Base-by-base conservation (phyloP, 2,888 invertebrate species). In the Thecophora atra region DNA sequence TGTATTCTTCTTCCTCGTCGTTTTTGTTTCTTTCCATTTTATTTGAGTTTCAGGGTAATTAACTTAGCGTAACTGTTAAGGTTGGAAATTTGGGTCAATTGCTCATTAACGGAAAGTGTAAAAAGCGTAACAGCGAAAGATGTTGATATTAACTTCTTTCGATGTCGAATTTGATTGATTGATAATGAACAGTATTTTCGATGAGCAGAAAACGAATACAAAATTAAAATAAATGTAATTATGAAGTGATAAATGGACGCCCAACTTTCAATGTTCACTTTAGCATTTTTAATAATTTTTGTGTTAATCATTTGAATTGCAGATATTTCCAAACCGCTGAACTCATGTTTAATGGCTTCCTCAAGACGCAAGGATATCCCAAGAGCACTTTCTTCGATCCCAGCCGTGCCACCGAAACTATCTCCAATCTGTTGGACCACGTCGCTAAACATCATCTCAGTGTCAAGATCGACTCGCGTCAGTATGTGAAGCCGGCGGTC, bases 401-500 rank as follows among this genome's bases (percentile, higher is more conserved):
- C 51, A 87, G 89, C 3, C 89, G 89, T 37, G 92, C 94, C 0
- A 90, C 91, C 2, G 91, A 93, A 78, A 93, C 93, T 19, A 87
- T 94, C 56, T 91, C 92, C 0, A 89, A 89, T 56, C 87, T 94
- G 19, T 85, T 90, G 17, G 93, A 95, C 84, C 89, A 91, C 74
- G 88, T 91, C 1, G 89, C 91, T 4, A 92, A 91, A 81, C 89
- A 91, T 74, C 92, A 93, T 81, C 84, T 95, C 69, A 91, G 90
- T 75, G 89, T 92, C 79, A 91, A 93, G 78, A 88, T 94, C 0
- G 91, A 93, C 79, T 91, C 94, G 0, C 89, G 90, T 11, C 89
- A 89, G 68, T 95, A 94, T 80, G 92, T 95, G 0, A 91, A 90
- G 78, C 94, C 94, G 0, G 93, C 92, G 2, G 89, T 94, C 0